Evolutionary conservation across 2,113 vertebrate species (phyloP).

Genomic region (Trematomus loennbergii): DNA sequence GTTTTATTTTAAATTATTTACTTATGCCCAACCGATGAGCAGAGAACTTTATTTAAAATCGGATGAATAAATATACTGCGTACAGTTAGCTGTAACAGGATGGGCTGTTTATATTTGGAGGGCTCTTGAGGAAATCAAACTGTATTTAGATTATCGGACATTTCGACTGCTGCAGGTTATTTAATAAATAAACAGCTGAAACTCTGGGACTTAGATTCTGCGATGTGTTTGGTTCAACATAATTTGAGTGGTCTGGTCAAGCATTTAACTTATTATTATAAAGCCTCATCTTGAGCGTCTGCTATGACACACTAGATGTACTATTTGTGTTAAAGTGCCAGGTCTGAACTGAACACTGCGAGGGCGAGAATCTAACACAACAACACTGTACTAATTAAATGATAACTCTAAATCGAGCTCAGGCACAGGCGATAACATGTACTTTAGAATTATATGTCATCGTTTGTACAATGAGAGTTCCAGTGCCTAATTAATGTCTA

Average conservation of each 20-base stretch:
- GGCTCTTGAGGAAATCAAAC: constrained; percentile 51
- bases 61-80: constrained; percentile 40
- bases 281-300: constrained; percentile 37
- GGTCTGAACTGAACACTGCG: neutral
- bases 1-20: constrained; percentile 15
- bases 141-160: constrained; percentile 63
- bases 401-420: neutral
- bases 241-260: constrained; percentile 45
- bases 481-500: no score
- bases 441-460: neutral
- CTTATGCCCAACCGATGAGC: neutral
- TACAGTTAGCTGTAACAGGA: constrained; percentile 38
- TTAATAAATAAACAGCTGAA: constrained; percentile 63
- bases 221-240: constrained; percentile 50
- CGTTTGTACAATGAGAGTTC: neutral
- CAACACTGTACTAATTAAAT: neutral
- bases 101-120: constrained; percentile 34
- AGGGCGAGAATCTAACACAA: neutral
- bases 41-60: constrained; percentile 59
- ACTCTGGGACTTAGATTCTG: constrained; percentile 41
- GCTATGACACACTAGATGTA: constrained; percentile 27
- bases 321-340: constrained; percentile 21
- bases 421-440: no score
- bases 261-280: constrained; percentile 48
- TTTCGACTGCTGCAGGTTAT: constrained; percentile 45